A percentile compares a stretch with the other conserved stretches of the same genome.
phyloP scores from a whole-genome alignment of 2,888 invertebrate genomes.

The Xanthia icteritia region DNA sequence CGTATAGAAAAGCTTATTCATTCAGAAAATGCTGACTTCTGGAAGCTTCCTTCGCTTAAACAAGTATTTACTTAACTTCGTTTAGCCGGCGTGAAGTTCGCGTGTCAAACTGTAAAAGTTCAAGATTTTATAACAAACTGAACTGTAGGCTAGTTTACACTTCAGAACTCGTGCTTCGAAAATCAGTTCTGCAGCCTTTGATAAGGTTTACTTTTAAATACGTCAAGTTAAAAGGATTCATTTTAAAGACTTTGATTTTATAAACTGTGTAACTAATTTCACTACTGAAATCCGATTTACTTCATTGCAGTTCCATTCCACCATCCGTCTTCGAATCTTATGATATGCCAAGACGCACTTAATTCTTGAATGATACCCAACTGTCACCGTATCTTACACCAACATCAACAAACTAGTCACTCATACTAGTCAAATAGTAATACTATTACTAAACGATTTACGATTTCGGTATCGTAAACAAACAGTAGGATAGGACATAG shows the following conservation, averaged over 20 bases:
- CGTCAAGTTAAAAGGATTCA: slow-evolving; percentile 3
- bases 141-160: slow-evolving; percentile 45
- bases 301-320: background rate
- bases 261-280: background rate
- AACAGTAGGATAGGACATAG: slow-evolving; percentile 37
- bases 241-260: slow-evolving; percentile 19
- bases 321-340: slow-evolving; percentile 10
- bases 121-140: slow-evolving; percentile 53
- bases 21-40: slow-evolving; percentile 17
- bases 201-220: slow-evolving; percentile 13
- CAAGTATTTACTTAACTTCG: slow-evolving; percentile 44
- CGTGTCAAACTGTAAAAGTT: slow-evolving; percentile 46
- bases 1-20: background rate
- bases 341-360: slow-evolving; percentile 22
- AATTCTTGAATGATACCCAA: slow-evolving; percentile 42
- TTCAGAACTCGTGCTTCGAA: slow-evolving; percentile 32
- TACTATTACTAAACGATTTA: slow-evolving; percentile 43
- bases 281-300: background rate
- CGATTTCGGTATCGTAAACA: slow-evolving; percentile 50
- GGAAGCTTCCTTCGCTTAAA: slow-evolving; percentile 19
- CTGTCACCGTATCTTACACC: slow-evolving; percentile 28
- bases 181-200: slow-evolving; percentile 16
- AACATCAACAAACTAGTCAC: slow-evolving; percentile 30
- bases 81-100: slow-evolving; percentile 30
- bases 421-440: slow-evolving; percentile 18